Base-by-base conservation (phyloP, 2,797 vertebrate genomes). In the Ceryle rudis region DNA sequence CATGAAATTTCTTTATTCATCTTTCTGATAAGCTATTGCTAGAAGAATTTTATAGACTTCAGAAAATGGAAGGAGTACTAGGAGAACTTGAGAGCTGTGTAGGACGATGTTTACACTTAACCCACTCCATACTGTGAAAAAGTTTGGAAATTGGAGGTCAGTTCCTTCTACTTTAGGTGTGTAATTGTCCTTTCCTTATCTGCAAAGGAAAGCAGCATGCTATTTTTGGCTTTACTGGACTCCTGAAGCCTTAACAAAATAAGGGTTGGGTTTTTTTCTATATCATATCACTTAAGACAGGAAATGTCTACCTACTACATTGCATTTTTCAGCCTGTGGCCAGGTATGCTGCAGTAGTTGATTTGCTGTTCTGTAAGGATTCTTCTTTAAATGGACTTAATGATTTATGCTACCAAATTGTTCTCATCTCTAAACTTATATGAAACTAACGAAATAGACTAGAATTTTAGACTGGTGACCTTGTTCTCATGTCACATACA, bases 151-250 rank as follows among this genome's bases (percentile, higher is more conserved):
- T 74, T 22, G 23, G 82, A 86, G 18, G 57, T 93, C 46, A 85
- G 22, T 93, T 90, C 61, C 90, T 95, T 89, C 42, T 65, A 15
- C 65, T 80, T 86, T 26, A 82, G 60, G 73, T 58, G 19, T 78
- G 25, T 41, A 86, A 70, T 54, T 86, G 25, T 86, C 23, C 33
- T 82, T 84, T 88, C 41, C 47, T 88, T 95, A 91, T 87, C 93
- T 83, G 6, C 2, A 2, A 71, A 74, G 42, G 71, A 83, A 95
- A 95, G 81, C 74, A 60, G 64, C 21, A 6, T 29, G 44, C 88
- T 94, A 4, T 89, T 95, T 93, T 94, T 91, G 57, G 81, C 70
- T 92, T 95, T 93, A 71, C 58, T 93, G 75, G 94, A 83, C 64
- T 90, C 93, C 60, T 92, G 82, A 89, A 97, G 47, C 58, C 71